Evolutionary conservation across 2,888 invertebrate species (phyloP).

Genomic region (Machimus rusticus): DNA sequence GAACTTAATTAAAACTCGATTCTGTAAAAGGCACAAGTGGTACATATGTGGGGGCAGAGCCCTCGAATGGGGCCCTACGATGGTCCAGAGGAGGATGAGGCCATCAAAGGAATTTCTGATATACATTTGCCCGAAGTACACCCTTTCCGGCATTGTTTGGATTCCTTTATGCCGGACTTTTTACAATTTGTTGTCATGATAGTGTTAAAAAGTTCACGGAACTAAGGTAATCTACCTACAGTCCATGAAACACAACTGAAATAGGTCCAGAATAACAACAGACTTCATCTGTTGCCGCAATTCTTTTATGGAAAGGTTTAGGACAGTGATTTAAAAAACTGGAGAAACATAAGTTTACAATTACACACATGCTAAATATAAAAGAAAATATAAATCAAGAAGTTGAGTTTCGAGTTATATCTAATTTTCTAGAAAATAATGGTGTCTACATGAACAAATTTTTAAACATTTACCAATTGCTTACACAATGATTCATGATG

Average conservation of each 20-base stretch:
- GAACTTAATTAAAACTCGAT: constrained; percentile 39
- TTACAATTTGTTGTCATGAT: constrained; percentile 2
- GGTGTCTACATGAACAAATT: too few species aligned
- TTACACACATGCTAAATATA: too few species aligned
- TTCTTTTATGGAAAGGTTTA: neutral
- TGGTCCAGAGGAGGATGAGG: neutral
- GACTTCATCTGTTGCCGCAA: neutral
- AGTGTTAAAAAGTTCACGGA: neutral
- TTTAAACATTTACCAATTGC: too few species aligned
- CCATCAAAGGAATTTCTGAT: constrained; percentile 1
- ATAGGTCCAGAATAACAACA: neutral
- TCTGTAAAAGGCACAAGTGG: constrained; percentile 31
- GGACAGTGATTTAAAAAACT: neutral
- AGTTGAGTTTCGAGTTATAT: too few species aligned
- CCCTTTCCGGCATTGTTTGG: neutral
- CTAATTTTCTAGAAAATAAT: too few species aligned
- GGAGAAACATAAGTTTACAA: too few species aligned
- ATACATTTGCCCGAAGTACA: neutral
- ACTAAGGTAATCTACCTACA: neutral
- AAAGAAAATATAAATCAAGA: too few species aligned
- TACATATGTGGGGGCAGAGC: neutral
- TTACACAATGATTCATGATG: too few species aligned
- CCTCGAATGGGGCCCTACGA: neutral
- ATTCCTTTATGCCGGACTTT: neutral
- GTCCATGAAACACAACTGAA: neutral